Conservation (phyloP, 2,888 invertebrate genomes). For the Siphlonurus alternatus region DNA sequence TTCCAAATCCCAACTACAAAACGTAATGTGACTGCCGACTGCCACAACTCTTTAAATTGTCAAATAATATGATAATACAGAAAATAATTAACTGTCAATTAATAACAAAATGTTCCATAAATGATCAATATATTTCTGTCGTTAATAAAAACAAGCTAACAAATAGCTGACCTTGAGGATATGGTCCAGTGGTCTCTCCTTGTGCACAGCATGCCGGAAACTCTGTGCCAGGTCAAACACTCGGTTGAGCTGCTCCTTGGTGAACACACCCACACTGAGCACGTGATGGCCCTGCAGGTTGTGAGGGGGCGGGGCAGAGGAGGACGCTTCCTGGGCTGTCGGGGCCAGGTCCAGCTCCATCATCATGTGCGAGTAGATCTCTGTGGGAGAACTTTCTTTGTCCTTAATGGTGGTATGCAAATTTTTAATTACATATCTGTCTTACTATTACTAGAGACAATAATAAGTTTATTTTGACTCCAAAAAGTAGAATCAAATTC, state of each 20-base stretch:
- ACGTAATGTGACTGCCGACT: background rate
- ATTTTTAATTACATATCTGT: background rate
- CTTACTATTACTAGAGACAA: too few species aligned
- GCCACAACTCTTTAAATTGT: background rate
- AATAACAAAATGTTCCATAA: background rate
- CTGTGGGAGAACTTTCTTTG: too few species aligned
- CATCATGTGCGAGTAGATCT: background rate
- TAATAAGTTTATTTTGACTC: too few species aligned
- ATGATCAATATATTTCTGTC: background rate
- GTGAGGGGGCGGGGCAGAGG: conserved; percentile 22
- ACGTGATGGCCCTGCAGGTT: conserved; percentile 59
- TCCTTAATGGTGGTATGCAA: too few species aligned
- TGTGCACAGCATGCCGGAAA: conserved; percentile 46
- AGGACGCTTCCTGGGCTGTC: conserved; percentile 5
- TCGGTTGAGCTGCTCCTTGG: conserved; percentile 76
- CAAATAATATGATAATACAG: background rate
- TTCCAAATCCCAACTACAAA: too few species aligned
- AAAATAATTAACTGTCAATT: background rate
- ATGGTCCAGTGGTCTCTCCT: conserved; percentile 69
- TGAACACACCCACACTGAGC: conserved; percentile 70
- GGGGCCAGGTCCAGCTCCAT: conserved; percentile 18
- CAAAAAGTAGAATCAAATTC: too few species aligned
- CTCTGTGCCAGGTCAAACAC: conserved; percentile 88
- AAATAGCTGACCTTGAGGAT: conserved; percentile 42
- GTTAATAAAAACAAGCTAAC: conserved; percentile 1